Percentiles rank a stretch among this genome's conserved stretches.
Evolutionary conservation across 2,113 vertebrate species (phyloP).

Genomic region (western clawed frog (Xenopus tropicalis)): UCB_Xtro_10.0 CM004449.2:83084501-83085000

Average conservation of each 20-base stretch:
- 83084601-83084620: background rate
- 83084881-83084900: conserved; percentile 67
- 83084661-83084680: background rate
- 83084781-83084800: background rate
- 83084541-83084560: background rate
- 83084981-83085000: conserved; percentile 47
- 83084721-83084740: background rate
- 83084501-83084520: background rate
- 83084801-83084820: background rate
- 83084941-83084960: conserved; percentile 64
- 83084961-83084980: conserved; percentile 61
- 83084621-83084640: background rate
- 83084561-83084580: background rate
- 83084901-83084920: conserved; percentile 63
- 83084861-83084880: conserved; percentile 70
- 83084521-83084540: background rate
- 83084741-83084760: background rate
- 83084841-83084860: conserved; percentile 68
- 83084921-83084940: conserved; percentile 65
- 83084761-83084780: background rate
- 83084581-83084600: background rate
- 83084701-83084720: background rate
- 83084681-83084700: background rate
- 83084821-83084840: conserved; percentile 51
- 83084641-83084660: background rate